Evolutionary conservation across 2,888 invertebrate species (phyloP), one percentile per base, ranked within the genome.

Genomic region (Ommatoiulus sabulosus): DNA sequence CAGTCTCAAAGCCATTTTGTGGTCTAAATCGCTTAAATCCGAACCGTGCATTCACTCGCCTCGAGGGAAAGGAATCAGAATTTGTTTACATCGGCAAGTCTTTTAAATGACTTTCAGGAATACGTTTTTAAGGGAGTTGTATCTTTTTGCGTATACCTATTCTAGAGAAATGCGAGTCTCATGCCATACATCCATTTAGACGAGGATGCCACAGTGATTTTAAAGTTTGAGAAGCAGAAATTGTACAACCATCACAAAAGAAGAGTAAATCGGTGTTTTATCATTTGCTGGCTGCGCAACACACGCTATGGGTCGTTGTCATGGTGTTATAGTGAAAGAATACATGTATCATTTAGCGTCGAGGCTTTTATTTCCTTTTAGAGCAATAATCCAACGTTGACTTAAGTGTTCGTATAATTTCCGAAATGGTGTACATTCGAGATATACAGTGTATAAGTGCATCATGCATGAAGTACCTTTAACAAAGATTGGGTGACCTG

Each of bases 11-110:
- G 72, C 5, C 72, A 24, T 24, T 72, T 72, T 63, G 72, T 72
- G 72, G 72, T 72, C 72, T 63, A 63, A 63, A 63, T 63, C 15
- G 17, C n/a, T 57, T 63, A 63, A 63, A 63, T 63, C 63, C n/a
- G n/a, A 1, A 7, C 5, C 63, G 15, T 72, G 72, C 72, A 72
- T 72, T 72, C 10, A 24, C 8, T 72, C 20, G 24, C 24, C 20
- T 20, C 20, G n/a, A 72, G 20, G 24, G 72, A 72, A 24, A n/a
- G 24, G 72, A 72, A 72, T 72, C 24, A 72, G 10, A 72, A 3
- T 72, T 20, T 72, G 20, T 72, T 72, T 72, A 8, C 24, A 72
- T 72, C 17, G 72, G 24, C 72, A 72, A n/a, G 20, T 72, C 20
- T 24, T 0, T n/a, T 20, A 72, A 72, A 72, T 72, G 8, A 72